Base-by-base conservation (phyloP, 2,797 vertebrate species). In the Capromys pilorides region DNA sequence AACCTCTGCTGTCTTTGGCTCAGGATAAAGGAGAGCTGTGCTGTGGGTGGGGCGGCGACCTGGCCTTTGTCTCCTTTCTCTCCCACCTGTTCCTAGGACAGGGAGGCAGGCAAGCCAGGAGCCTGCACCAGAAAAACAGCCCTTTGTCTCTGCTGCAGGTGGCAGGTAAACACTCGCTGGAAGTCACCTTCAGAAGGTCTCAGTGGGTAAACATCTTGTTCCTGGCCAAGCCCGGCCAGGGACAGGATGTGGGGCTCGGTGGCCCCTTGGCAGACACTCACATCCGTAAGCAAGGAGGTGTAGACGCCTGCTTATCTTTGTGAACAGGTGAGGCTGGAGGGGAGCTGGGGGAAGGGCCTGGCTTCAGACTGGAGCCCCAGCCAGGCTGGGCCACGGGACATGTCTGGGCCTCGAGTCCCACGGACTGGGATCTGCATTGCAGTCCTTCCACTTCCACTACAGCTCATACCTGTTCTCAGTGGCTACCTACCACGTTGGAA, bases 281-380 rank as follows among this genome's bases (percentile, higher is more conserved):
- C 82, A 45, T 39, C 13, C 45, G 73, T 86, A 91, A 95, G 87
- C 89, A 94, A 94, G 94, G 93, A 96, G 91, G 64, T 77, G 77
- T 21, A n/a, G 77, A 91, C 88, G 39, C 85, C 10, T 84, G 73
- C 78, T 96, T 96, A 75, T 77, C 51, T 69, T 26, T 79, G 66
- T 86, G 64, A 85, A 82, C 85, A 84, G 79, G 80, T 91, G 66
- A 92, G 73, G 57, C 16, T 80, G 69, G 75, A 90, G 79, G 67
- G 71, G 39, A 66, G 49, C 31, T 51, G 41, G 26, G 66, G 41
- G 31, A 24, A 7, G 73, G 59, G 45, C 45, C 57, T 5, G 54
- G 10, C 66, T 91, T 93, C 78, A 77, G 85, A 12, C 36, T 57
- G 19, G 7, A 73, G 5, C 21, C 13, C 80, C n/a, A 33, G 88